Evolutionary conservation across 2,797 vertebrate genomes (phyloP), one percentile per base, ranked within the genome.

Genomic region (Hemibagrus guttatus): DNA sequence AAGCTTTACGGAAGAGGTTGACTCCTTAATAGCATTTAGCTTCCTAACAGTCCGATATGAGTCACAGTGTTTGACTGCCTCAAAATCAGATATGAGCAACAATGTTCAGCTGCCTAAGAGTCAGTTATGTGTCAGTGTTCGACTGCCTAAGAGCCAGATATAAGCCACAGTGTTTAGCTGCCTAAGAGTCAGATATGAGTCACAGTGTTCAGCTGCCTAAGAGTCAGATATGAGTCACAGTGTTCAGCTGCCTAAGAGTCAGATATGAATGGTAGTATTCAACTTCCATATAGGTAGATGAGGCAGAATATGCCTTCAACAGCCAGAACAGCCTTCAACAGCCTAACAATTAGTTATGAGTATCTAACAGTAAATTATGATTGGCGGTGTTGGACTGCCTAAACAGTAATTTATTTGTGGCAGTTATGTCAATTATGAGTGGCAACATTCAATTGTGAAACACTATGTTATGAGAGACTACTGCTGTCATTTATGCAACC

Each of bases 391-490:
- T 16, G 2, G 58, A 35, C 7, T 78, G 52, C 52, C 52, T 19
- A 31, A 56, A 35, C 52, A 78, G 3, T 39, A 1, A 69, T 12
- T 69, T 35, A 69, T 35, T 11, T 31, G 28, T 35, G 28, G 64
- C 64, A 68, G 31, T 69, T 69, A 69, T 69, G 59, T 56, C 4
- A 78, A 31, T 39, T n/a, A 59, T 79, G 56, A 59, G 12, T 13
- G 19, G n/a, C 80, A 76, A 39, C 19, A 16, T 42, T 63, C 1
- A n/a, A 46, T 23, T 72, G 35, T 21, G 26, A 21, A 75, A 49
- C 39, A 26, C 31, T 71, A 23, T 61, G 54, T 83, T 81, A 56
- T 72, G 23, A 63, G 17, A 46, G 86, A 35, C 64, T 84, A 17
- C 16, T 61, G n/a, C 31, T 74, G 54, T 19, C 71, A 63, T 6